Evolutionary conservation across 1,140 invertebrate species (phyloP), one percentile per base, ranked within the genome.

Genomic region (Drepana arcuata): DNA sequence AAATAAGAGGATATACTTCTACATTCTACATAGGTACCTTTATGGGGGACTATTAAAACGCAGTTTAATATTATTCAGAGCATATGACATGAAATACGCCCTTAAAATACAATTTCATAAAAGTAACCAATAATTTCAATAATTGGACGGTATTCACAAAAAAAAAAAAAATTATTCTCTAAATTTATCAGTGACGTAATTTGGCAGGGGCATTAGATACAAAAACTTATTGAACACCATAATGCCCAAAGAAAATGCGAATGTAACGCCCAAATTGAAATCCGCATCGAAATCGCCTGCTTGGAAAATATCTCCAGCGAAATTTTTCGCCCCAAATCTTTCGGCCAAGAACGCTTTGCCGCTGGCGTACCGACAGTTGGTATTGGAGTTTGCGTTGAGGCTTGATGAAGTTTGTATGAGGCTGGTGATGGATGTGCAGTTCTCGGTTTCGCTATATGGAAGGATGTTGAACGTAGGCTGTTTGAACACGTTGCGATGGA

Each of bases 161-260:
- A 9, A 21, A 4, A 26, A 26, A 4, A n/a, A n/a, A 27, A 41
- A 36, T 32, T 60, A 78, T 43, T 81, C 93, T 63, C 93, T 88
- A 78, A 96, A 97, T 80, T 97, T 97, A 13, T 91, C 89, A 69
- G 93, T 95, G 3, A 96, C 86, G 64, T 91, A 93, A n/a, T 90
- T 88, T 0, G 95, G 94, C 37, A 96, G 69, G 0, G 94, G 94
- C 42, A 96, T 87, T 7, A 95, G 74, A 75, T 96, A 96, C 10
- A 96, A 75, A 34, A 97, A 86, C 53, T 94, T 89, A 63, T 96
- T 96, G 0, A 95, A 84, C 30, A 95, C 85, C 41, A 92, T 89
- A 34, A 95, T 87, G 6, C 91, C 92, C 3, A 93, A 75, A 0
- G 92, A 90, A 63, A 96, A 96, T 0, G 91, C 92, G 42, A 95